Evolutionary conservation across 1,140 invertebrate genomes (phyloP), one percentile per base, ranked within the genome.

Genomic region (Hermatobates lingyangjiaoensis): DNA sequence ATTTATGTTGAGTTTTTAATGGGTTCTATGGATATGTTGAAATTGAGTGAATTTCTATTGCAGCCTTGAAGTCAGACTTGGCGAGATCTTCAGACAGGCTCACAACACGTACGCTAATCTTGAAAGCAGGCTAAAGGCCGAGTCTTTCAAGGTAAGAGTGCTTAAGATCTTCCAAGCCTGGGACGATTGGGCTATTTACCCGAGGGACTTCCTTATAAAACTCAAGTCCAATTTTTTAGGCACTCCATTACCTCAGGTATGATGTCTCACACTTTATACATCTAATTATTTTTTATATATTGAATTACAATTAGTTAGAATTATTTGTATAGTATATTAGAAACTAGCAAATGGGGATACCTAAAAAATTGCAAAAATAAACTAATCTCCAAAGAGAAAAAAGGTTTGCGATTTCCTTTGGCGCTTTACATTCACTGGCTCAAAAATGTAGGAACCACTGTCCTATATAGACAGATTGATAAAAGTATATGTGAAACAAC

Each of bases 141-240:
- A 98, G 71, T 91, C 93, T 28, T 97, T 96, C 65, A 91, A 94
- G 70, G 81, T 91, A 57, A 76, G 94, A 53, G 85, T 98, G n/a
- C 84, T 93, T 71, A 76, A 80, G 61, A 87, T 91, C 60, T 85
- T 98, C 63, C 77, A 87, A 62, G 90, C 92, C 1, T 98, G 95
- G 94, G 91, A 96, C 68, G 96, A 99, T 61, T 96, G 92, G 83
- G 79, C 87, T 27, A 80, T 99, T 46, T 99, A 98, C 71, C 87
- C 93, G 0, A 83, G 84, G 58, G 92, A 98, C 54, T 91, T 90
- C 67, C 71, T 99, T 26, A 78, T 88, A 45, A 82, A 80, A 63
- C 68, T 96, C 38, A 88, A 93, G 63, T 91, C 93, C 64, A 76
- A 87, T 12, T 98, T 99, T 62, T 68, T 91, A 12, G 90, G 90